Evolutionary conservation across 35 echinoderm and acorn worm species (phyloP).

Genomic region (Ptychodera flava): DNA sequence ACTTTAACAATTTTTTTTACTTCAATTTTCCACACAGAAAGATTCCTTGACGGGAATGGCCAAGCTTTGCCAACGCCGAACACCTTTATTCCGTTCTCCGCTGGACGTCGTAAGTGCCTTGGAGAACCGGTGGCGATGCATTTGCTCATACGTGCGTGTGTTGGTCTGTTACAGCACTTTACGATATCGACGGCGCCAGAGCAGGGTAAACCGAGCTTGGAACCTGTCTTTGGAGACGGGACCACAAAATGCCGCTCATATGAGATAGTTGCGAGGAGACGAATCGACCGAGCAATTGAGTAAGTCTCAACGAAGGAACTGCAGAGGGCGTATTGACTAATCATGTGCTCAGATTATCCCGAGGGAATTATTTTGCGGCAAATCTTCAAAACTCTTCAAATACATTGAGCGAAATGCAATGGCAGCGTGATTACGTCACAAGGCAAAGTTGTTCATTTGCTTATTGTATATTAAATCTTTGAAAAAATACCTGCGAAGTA

Average conservation of each 20-base stretch:
- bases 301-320: too few relatives aligned
- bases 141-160: constrained; percentile 46
- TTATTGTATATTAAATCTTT: too few relatives aligned
- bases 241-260: neutral
- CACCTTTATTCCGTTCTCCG: constrained; percentile 38
- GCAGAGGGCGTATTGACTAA: too few relatives aligned
- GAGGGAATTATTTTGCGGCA: too few relatives aligned
- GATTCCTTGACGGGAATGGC: constrained; percentile 46
- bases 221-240: neutral
- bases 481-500: too few relatives aligned
- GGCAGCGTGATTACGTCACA: too few relatives aligned
- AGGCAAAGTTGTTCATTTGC: too few relatives aligned
- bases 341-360: too few relatives aligned
- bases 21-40: constrained; percentile 21
- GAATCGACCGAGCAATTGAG: too few relatives aligned
- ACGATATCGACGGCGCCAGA: constrained; percentile 38
- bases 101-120: constrained; percentile 46
- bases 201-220: neutral
- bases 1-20: neutral
- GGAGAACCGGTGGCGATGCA: constrained; percentile 59
- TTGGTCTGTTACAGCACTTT: constrained; percentile 42
- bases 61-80: constrained; percentile 13
- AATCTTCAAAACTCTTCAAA: too few relatives aligned
- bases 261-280: neutral
- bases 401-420: too few relatives aligned